Percentiles rank a stretch among this genome's conserved stretches.
Conservation (phyloP, 2,113 vertebrate species). For the Istiophorus platypterus region DNA sequence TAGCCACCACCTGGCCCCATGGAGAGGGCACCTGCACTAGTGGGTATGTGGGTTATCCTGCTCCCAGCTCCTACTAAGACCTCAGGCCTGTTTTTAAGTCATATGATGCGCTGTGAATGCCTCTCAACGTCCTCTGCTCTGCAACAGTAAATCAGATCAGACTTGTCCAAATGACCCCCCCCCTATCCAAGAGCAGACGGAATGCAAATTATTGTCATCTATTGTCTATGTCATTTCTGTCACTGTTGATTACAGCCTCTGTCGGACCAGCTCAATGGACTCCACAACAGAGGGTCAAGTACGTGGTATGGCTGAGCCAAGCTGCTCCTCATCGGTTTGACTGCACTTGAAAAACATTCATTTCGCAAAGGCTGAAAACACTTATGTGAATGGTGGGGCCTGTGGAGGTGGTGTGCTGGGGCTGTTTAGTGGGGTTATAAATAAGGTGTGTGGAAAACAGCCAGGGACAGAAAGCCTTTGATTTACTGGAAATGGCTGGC, state of each 20-base stretch:
- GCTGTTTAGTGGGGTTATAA: conserved; percentile 77
- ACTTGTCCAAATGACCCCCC: conserved; percentile 37
- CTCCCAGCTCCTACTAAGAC: conserved; percentile 56
- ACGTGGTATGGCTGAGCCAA: conserved; percentile 5
- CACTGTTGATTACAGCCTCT: conserved; percentile 61
- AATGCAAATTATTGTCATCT: conserved; percentile 71
- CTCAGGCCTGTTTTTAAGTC: conserved; percentile 48
- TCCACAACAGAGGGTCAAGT: conserved; percentile 40
- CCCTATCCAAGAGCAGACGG: conserved; percentile 40
- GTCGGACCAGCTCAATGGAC: conserved; percentile 29
- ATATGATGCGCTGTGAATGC: conserved; percentile 38
- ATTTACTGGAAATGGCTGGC: conserved; percentile 80
- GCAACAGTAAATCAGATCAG: conserved; percentile 56
- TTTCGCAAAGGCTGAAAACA: conserved; percentile 64
- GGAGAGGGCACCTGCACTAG: conserved; percentile 84
- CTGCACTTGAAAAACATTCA: conserved; percentile 55
- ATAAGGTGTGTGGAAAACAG: conserved; percentile 72
- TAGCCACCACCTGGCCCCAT: conserved; percentile 84
- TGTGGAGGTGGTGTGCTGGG: conserved; percentile 44
- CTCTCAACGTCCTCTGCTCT: conserved; percentile 32
- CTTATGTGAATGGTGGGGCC: conserved; percentile 62
- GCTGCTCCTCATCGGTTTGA: conserved; percentile 30
- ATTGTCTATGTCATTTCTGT: conserved; percentile 62
- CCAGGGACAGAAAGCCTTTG: conserved; percentile 67
- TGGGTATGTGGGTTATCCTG: conserved; percentile 79